Base-by-base conservation (phyloP, 2,888 invertebrate species). In the Hermaeophaga mercurialis region DNA sequence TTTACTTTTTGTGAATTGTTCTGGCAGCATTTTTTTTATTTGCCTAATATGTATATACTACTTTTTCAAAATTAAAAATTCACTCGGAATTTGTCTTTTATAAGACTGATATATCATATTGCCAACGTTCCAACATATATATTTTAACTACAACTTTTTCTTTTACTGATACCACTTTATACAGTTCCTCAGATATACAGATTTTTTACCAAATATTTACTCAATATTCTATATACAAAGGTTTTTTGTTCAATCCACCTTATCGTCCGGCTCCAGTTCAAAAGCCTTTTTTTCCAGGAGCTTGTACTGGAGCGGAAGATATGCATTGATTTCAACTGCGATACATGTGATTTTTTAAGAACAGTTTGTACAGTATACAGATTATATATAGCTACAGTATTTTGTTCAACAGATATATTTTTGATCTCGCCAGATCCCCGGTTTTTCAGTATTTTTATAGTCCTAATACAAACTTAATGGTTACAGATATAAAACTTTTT, bases 181-280 rank as follows among this genome's bases (percentile, higher is more conserved):
- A 78, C 76, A 78, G 78, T 78, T 78, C 78, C 78, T 78, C 71
- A 74, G 62, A 75, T 77, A 74, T 77, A 76, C 76, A 78, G 72
- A 77, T 76, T 76, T 69, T 77, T 77, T 77, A 77, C 76, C 74
- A 76, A 73, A 77, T 75, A 75, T 76, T 71, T 74, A 73, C 72
- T 69, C 65, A 67, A 70, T 73, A 72, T 71, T 66, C 66, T 70
- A 72, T 73, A 75, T 74, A 76, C 72, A 75, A 74, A 67, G 74
- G 74, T 74, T 76, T 75, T 76, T 66, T 66, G 71, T 76, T 75
- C 65, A 62, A 58, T 65, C 62, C 62, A 61, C 54, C 56, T 38
- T 55, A 56, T 56, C 48, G 31, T 31, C 33, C 24, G 8, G 36
- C 33, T 41, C 26, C 43, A 28, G 53, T 48, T 31, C 18, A 46